A percentile compares a stretch with the other conserved stretches of the same genome.
Evolutionary conservation across 2,888 invertebrate genomes (phyloP).

Genomic region (Drosophila percnosoma): DNA sequence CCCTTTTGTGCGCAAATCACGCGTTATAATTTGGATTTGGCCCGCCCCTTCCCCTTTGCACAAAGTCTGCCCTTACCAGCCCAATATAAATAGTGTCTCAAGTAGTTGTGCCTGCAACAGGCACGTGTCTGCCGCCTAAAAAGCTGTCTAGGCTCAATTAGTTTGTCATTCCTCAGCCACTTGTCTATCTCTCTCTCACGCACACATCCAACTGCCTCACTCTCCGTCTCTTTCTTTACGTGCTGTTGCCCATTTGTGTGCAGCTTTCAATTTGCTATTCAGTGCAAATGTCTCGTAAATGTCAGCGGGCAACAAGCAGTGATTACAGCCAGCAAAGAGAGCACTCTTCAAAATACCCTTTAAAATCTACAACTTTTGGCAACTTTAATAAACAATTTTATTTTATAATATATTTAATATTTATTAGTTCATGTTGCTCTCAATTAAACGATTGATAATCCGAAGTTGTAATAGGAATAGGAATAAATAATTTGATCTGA

Average conservation of each 20-base stretch:
- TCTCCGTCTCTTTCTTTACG: slow-evolving; percentile 16
- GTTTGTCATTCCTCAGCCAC: slow-evolving; percentile 63
- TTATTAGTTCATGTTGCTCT: not conserved
- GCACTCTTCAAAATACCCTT: slow-evolving; percentile 23
- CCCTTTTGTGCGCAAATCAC: slow-evolving; percentile 54
- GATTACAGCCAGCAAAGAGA: not conserved
- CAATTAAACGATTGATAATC: not conserved
- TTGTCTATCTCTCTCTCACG: slow-evolving; percentile 18
- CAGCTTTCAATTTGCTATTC: slow-evolving; percentile 60
- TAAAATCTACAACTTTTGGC: not conserved
- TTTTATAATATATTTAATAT: not conserved
- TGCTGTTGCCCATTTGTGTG: slow-evolving; percentile 58
- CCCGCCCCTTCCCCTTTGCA: not conserved
- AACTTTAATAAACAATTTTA: not conserved
- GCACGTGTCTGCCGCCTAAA: slow-evolving; percentile 43
- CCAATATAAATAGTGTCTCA: slow-evolving; percentile 47
- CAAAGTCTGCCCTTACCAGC: not conserved
- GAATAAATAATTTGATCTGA: not conserved
- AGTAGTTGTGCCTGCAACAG: slow-evolving; percentile 55
- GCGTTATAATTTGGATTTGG: slow-evolving; percentile 33
- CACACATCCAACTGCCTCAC: not conserved
- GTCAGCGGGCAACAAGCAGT: slow-evolving; percentile 54
- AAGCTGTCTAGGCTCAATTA: slow-evolving; percentile 56
- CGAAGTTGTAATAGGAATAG: not conserved
- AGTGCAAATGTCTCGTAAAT: slow-evolving; percentile 60